Evolutionary conservation across 1,140 invertebrate genomes (phyloP).

Genomic region (Sarcophaga peregrina): DNA sequence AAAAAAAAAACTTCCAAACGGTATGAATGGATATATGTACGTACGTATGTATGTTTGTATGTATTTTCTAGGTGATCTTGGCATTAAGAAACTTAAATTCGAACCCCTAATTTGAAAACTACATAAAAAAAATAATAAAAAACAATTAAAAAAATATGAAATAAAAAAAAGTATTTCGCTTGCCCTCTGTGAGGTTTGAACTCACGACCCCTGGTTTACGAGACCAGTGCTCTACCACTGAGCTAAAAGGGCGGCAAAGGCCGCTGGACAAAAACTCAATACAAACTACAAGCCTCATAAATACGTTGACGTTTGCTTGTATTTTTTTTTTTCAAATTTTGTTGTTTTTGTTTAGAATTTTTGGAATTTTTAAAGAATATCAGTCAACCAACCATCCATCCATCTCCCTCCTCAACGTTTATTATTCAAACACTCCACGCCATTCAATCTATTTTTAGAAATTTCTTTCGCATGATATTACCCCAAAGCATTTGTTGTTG

Average conservation of each 20-base stretch:
- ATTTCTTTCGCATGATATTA: too few species aligned
- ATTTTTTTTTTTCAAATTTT: not conserved
- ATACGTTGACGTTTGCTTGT: not conserved
- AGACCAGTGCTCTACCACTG: constrained; percentile 94
- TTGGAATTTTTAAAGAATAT: too few species aligned
- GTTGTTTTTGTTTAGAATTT: not conserved
- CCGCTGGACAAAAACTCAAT: constrained; percentile 29
- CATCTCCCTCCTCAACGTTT: too few species aligned
- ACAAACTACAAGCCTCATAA: not conserved
- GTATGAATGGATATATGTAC: too few species aligned
- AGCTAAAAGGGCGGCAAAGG: constrained; percentile 82
- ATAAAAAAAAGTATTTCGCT: constrained; percentile 26
- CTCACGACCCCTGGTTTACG: constrained; percentile 93
- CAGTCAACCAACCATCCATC: too few species aligned
- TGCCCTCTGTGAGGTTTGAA: constrained; percentile 90
- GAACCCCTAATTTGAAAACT: not conserved
- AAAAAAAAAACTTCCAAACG: too few species aligned
- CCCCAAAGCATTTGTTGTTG: too few species aligned
- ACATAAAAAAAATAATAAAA: constrained; percentile 14
- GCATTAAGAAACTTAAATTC: too few species aligned
- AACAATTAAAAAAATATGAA: constrained; percentile 13
- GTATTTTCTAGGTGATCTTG: too few species aligned
- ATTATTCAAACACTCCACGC: too few species aligned
- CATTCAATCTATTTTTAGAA: too few species aligned
- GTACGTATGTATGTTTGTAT: too few species aligned